phyloP scores from a whole-genome alignment of 1,140 invertebrate genomes.

The Aphelinus atriplicis region DNA sequence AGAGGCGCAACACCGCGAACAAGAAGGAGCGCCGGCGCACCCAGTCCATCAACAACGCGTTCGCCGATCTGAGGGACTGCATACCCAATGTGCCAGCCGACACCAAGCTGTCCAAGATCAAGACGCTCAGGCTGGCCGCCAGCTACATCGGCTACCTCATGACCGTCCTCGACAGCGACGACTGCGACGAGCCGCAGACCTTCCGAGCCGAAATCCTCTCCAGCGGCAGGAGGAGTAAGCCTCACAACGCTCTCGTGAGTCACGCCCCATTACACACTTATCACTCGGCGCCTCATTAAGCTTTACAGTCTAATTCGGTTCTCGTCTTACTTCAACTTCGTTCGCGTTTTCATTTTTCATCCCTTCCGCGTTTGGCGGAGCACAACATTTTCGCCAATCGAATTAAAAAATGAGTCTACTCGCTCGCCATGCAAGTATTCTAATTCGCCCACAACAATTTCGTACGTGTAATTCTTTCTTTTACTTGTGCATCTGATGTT shows the following conservation, averaged over 20 bases:
- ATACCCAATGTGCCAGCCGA: conserved; percentile 96
- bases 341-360: background rate
- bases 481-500: too few relatives aligned
- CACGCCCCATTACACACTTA: background rate
- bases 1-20: conserved; percentile 84
- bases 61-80: conserved; percentile 88
- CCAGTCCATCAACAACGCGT: conserved; percentile 94
- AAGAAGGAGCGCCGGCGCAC: conserved; percentile 93
- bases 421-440: too few relatives aligned
- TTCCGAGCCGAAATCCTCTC: conserved; percentile 79
- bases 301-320: too few relatives aligned
- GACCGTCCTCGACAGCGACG: conserved; percentile 79
- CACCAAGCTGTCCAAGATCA: conserved; percentile 94
- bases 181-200: conserved; percentile 75
- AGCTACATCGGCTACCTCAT: conserved; percentile 92
- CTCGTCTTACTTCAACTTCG: too few relatives aligned
- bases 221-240: conserved; percentile 59
- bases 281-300: background rate
- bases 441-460: too few relatives aligned
- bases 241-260: conserved; percentile 52
- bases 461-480: too few relatives aligned
- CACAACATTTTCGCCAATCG: too few relatives aligned
- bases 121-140: conserved; percentile 88
- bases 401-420: too few relatives aligned
- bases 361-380: background rate